These are phyloP conservation scores for Volucella inflata DNA, from an alignment of 2,888 invertebrate species.

Conservation along the genomic window DNA sequence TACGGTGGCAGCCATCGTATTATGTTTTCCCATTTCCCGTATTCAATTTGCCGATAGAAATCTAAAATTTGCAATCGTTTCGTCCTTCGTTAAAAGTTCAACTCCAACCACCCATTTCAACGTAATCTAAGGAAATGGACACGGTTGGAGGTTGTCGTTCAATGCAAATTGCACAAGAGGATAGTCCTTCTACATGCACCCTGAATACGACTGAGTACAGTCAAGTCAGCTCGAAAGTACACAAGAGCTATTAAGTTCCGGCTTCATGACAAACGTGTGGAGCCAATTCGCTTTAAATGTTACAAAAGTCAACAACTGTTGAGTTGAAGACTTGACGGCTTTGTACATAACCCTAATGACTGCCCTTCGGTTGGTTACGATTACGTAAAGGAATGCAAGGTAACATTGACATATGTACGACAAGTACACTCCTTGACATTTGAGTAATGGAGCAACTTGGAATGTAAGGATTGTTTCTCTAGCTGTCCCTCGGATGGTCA, in stretches of 20 bases:
- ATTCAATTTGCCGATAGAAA: conserved; percentile 42
- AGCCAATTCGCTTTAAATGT: conserved; percentile 49
- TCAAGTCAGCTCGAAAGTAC: background rate
- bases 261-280: conserved; percentile 61
- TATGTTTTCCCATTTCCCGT: conserved; percentile 40
- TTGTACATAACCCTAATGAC: conserved; percentile 36
- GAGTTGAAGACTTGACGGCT: conserved; percentile 58
- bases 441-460: conserved; percentile 45
- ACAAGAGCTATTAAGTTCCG: conserved; percentile 43
- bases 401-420: too few relatives aligned
- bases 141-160: conserved; percentile 27
- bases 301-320: conserved; percentile 59
- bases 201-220: conserved; percentile 16
- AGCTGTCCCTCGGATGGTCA: conserved; percentile 36
- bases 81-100: conserved; percentile 52
- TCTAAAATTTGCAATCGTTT: conserved; percentile 15
- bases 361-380: conserved; percentile 34
- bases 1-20: conserved; percentile 18
- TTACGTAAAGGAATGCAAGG: conserved; percentile 29
- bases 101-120: background rate
- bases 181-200: background rate
- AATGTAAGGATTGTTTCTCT: conserved; percentile 52
- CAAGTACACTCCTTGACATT: conserved; percentile 66
- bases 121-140: conserved; percentile 14
- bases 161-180: conserved; percentile 52